These are phyloP conservation scores for Pecten maximus DNA, from an alignment of 2,888 invertebrate genomes.

Conservation along the genomic window DNA sequence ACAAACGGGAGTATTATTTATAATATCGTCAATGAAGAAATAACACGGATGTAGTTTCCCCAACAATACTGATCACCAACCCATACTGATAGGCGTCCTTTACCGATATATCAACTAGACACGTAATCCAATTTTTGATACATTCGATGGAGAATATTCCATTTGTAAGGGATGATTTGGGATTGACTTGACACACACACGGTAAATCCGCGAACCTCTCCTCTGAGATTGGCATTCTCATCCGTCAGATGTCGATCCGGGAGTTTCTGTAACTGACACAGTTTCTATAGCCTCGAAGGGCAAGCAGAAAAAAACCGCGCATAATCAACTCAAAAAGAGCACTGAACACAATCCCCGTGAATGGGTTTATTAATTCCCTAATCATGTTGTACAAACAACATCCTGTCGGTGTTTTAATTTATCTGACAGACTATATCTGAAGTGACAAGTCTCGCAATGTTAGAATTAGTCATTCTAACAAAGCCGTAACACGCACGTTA, in stretches of 20 bases:
- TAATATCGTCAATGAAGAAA: not conserved
- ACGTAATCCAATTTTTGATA: constrained; percentile 1
- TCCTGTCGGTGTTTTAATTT: not conserved
- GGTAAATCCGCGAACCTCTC: not conserved
- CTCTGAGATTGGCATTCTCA: not conserved
- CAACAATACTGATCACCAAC: not conserved
- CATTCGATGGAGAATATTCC: not conserved
- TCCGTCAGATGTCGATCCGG: not conserved
- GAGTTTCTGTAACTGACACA: not conserved
- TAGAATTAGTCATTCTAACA: no score
- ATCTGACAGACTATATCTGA: not conserved
- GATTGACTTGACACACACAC: not conserved
- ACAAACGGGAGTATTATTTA: not conserved
- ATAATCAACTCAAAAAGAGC: not conserved
- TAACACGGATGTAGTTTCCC: not conserved
- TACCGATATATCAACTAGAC: not conserved
- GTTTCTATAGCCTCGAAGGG: not conserved
- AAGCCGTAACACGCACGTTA: no score
- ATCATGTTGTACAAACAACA: not conserved
- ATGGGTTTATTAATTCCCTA: not conserved
- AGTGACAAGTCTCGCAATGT: not conserved
- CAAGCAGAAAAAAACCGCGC: not conserved
- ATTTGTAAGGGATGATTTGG: not conserved
- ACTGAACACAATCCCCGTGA: not conserved
- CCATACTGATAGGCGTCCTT: not conserved